A percentile compares a stretch with the other conserved stretches of the same genome.
Conservation (phyloP, 2,113 vertebrate species). For the Ranitomeya imitator region DNA sequence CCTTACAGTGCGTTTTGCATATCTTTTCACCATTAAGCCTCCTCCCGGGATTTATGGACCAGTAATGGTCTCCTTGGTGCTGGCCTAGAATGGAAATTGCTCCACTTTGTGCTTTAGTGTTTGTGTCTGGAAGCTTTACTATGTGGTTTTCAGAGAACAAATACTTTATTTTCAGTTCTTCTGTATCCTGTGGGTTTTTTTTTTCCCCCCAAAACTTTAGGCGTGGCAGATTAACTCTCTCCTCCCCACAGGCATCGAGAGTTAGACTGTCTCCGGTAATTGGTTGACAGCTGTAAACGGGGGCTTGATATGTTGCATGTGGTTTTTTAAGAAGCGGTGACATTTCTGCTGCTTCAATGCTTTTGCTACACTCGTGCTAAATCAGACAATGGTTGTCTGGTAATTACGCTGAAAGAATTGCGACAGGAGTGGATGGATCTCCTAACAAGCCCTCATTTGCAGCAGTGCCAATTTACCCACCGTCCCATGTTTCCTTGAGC, state of each 20-base stretch:
- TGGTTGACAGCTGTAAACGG: not conserved
- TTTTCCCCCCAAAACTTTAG: not conserved
- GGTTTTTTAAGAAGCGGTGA: not conserved
- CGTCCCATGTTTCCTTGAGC: not conserved
- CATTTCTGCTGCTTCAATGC: slow-evolving; percentile 27
- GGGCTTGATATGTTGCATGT: not conserved
- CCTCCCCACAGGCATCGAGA: not conserved
- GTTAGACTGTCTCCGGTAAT: not conserved
- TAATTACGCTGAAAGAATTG: slow-evolving; percentile 4
- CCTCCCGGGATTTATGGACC: not conserved
- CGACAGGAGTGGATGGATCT: not conserved
- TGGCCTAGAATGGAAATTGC: not conserved
- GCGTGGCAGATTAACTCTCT: not conserved
- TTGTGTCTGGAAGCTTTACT: not conserved
- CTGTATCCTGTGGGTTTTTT: not conserved
- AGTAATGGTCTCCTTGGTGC: not conserved
- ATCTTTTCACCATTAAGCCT: not conserved
- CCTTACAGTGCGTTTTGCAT: not conserved
- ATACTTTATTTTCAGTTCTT: slow-evolving; percentile 21
- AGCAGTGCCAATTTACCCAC: not conserved
- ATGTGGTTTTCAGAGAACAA: slow-evolving; percentile 3
- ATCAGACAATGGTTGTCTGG: slow-evolving; percentile 26
- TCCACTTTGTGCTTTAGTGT: not conserved
- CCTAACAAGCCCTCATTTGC: slow-evolving; percentile 35
- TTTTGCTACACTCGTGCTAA: slow-evolving; percentile 15